Evolutionary conservation across 2,797 vertebrate species (phyloP).

Genomic region (Salarias fasciatus): DNA sequence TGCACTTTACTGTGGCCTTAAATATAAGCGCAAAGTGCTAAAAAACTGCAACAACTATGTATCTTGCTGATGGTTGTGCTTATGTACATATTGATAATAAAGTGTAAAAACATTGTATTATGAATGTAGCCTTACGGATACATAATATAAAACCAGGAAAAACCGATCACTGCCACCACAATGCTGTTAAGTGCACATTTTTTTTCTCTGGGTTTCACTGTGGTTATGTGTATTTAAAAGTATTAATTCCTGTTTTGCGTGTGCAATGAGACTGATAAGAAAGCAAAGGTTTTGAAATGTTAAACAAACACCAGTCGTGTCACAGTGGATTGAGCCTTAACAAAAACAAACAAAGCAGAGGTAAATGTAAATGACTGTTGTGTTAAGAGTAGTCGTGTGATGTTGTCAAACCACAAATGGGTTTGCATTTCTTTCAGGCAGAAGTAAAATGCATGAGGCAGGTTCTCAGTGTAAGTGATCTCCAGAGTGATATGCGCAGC

Average conservation of each 20-base stretch:
- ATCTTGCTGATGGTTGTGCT: background rate
- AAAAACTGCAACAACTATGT: background rate
- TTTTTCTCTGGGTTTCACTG: constrained; percentile 11
- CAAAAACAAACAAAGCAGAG: background rate
- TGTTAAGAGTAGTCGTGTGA: background rate
- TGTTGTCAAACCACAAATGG: constrained; percentile 21
- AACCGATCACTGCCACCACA: constrained; percentile 26
- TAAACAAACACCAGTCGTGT: constrained; percentile 16
- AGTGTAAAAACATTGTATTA: constrained; percentile 5
- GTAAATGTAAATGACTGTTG: background rate
- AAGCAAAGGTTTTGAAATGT: constrained; percentile 4
- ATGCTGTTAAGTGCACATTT: constrained; percentile 11
- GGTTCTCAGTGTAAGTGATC: constrained; percentile 29
- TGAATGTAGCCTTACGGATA: constrained; percentile 37
- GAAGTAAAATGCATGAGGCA: constrained; percentile 10
- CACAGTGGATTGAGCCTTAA: background rate
- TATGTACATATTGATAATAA: background rate
- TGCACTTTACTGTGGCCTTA: constrained; percentile 47
- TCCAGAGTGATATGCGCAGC: constrained; percentile 47
- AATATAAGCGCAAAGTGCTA: constrained; percentile 20
- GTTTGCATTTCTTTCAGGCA: background rate
- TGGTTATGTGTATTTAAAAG: constrained; percentile 14
- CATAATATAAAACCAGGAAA: too few relatives aligned
- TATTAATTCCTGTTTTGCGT: background rate
- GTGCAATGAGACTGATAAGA: constrained; percentile 33